Conservation (phyloP, 2,888 invertebrate species). For the Cerastis rubricosa region DNA sequence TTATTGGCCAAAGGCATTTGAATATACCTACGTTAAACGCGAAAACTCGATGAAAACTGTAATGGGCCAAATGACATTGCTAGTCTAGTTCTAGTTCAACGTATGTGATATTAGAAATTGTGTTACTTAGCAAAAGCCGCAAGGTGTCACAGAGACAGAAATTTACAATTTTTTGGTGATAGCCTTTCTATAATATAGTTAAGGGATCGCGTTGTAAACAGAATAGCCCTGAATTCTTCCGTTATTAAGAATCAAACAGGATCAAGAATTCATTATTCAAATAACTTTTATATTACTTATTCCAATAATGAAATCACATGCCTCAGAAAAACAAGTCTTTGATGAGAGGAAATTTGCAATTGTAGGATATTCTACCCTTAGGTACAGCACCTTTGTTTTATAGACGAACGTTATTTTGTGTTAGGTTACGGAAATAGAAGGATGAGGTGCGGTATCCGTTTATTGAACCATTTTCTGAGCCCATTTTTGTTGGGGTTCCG, state of each 20-base stretch:
- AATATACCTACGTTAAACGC: not conserved
- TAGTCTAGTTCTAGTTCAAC: not conserved
- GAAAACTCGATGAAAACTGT: not conserved
- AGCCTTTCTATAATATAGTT: not conserved
- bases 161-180: too few relatives aligned
- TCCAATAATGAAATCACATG: conserved; percentile 63
- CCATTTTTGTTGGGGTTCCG: not conserved
- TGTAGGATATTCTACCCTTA: conserved; percentile 53
- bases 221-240: not conserved
- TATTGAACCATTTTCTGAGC: not conserved
- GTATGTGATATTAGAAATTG: not conserved
- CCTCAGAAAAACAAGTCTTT: conserved; percentile 45
- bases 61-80: not conserved
- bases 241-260: not conserved
- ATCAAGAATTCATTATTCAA: not conserved
- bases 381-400: conserved; percentile 31
- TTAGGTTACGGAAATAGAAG: conserved; percentile 13
- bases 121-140: not conserved
- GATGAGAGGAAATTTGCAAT: conserved; percentile 64
- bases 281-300: conserved; percentile 34
- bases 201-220: not conserved
- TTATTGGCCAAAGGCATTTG: not conserved
- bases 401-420: not conserved
- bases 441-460: not conserved
- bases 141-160: not conserved